A percentile compares a stretch with the other conserved stretches of the same genome.
These are phyloP conservation scores for Oenanthe oenanthe DNA, from an alignment of 2,113 vertebrate genomes.

Conservation along the genomic window DNA sequence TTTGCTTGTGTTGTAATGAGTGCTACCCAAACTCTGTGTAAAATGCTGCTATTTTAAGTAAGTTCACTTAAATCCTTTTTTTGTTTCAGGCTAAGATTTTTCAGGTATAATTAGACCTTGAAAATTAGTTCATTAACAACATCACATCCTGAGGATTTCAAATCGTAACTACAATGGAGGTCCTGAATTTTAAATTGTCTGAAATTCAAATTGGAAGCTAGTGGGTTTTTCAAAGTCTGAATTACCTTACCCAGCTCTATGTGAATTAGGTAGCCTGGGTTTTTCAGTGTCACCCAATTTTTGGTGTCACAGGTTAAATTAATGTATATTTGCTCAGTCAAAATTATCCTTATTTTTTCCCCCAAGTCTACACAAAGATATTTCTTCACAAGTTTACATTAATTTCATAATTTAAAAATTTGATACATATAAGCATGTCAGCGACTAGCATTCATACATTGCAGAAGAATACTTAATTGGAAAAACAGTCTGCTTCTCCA, in stretches of 20 bases:
- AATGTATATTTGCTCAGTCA: not conserved
- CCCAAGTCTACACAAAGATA: not conserved
- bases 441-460: not conserved
- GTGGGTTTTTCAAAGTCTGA: not conserved
- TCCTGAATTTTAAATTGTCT: not conserved
- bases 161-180: not conserved
- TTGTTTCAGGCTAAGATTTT: not conserved
- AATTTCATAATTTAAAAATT: not conserved
- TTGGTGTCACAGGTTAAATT: not conserved
- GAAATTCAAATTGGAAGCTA: not conserved
- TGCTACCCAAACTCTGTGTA: not conserved
- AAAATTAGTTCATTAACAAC: constrained; percentile 12
- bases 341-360: not conserved
- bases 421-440: not conserved
- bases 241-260: not conserved
- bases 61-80: not conserved
- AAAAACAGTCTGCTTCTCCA: not conserved
- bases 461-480: not conserved
- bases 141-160: not conserved
- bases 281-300: not conserved
- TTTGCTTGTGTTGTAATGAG: not conserved
- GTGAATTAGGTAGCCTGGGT: not conserved
- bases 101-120: constrained; percentile 1
- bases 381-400: not conserved
- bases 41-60: not conserved